phyloP scores from a whole-genome alignment of 2,113 vertebrate genomes.

The Orientallactaga bullata region DNA sequence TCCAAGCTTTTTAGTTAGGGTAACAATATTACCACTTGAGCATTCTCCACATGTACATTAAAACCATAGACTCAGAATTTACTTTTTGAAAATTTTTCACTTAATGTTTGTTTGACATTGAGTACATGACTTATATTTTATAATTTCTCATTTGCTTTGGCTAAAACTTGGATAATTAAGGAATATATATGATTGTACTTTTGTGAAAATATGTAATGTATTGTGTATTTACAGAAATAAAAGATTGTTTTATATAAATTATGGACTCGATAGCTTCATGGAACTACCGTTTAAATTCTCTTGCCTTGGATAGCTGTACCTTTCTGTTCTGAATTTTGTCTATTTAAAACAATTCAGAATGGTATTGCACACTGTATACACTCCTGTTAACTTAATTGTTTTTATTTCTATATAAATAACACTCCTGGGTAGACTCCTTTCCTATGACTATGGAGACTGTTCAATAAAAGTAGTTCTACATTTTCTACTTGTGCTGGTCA shows the following conservation, averaged over 20 bases:
- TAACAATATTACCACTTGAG: neutral
- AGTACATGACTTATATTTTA: slow-evolving; percentile 17
- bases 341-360: neutral
- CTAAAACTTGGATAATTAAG: slow-evolving; percentile 31
- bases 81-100: neutral
- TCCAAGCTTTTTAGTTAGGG: neutral
- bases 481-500: neutral
- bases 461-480: no score
- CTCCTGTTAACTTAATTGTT: slow-evolving; percentile 42
- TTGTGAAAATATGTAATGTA: neutral
- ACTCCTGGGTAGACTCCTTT: no score
- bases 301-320: neutral
- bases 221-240: slow-evolving; percentile 2
- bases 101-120: neutral
- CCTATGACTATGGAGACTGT: no score
- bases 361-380: slow-evolving; percentile 4
- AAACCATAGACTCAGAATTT: neutral
- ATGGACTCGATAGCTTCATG: neutral
- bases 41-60: neutral
- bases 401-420: no score
- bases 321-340: neutral
- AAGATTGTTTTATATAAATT: slow-evolving; percentile 38
- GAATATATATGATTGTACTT: neutral
- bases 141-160: slow-evolving; percentile 6
- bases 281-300: neutral